These are phyloP conservation scores for Leucania comma DNA, from an alignment of 2,888 invertebrate species.

Conservation along the genomic window DNA sequence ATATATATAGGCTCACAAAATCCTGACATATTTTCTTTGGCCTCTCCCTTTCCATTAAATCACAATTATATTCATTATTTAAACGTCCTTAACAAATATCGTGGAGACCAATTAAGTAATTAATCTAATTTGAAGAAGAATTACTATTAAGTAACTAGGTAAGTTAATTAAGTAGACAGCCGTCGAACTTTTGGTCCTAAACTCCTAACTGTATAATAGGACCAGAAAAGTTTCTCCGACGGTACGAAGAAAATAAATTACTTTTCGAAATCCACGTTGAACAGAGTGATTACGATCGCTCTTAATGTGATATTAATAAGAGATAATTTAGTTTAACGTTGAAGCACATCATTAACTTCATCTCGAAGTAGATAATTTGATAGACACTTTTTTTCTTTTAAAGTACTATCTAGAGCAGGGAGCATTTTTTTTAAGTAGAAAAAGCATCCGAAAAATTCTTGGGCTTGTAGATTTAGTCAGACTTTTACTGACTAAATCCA, in stretches of 20 bases:
- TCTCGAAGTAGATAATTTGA: not conserved
- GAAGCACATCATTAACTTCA: not conserved
- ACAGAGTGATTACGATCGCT: slow-evolving; percentile 1
- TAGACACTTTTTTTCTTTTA: too few species aligned
- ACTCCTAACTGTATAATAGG: slow-evolving; percentile 7
- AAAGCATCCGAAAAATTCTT: too few species aligned
- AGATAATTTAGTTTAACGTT: slow-evolving; percentile 8
- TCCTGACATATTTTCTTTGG: too few species aligned
- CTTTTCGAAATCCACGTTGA: slow-evolving; percentile 14
- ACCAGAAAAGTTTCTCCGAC: not conserved
- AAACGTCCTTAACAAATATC: slow-evolving; percentile 1
- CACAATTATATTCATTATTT: too few species aligned
- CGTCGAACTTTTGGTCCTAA: slow-evolving; percentile 23
- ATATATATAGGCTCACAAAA: too few species aligned
- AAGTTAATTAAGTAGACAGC: slow-evolving; percentile 18
- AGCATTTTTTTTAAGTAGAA: too few species aligned
- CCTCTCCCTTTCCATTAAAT: too few species aligned
- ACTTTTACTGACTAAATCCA: too few species aligned
- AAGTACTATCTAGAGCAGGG: not conserved
- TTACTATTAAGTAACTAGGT: not conserved
- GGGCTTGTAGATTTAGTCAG: too few species aligned
- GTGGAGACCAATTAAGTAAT: slow-evolving; percentile 19
- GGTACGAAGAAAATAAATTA: slow-evolving; percentile 7
- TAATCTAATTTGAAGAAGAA: slow-evolving; percentile 24
- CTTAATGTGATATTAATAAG: slow-evolving; percentile 17